A percentile compares a stretch with the other conserved stretches of the same genome.
These are phyloP conservation scores for Patagioenas fasciata DNA, from an alignment of 2,113 vertebrate species.

Conservation along the genomic window DNA sequence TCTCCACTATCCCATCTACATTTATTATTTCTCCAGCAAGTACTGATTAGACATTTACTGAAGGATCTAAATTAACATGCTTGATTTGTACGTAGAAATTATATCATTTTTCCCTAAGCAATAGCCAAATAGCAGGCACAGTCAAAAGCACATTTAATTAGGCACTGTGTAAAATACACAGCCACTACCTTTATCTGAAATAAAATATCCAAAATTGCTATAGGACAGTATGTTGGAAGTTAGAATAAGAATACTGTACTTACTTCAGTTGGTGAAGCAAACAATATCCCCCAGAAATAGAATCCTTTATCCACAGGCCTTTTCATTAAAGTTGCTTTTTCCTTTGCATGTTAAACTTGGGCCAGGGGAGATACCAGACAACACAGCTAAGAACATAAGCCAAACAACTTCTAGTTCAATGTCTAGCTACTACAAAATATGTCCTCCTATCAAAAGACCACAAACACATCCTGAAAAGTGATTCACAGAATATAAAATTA, in stretches of 20 bases:
- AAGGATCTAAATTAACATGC: not conserved
- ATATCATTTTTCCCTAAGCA: not conserved
- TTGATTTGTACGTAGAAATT: not conserved
- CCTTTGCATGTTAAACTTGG: not conserved
- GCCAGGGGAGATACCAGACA: not conserved
- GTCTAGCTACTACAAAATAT: not conserved
- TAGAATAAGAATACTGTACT: not conserved
- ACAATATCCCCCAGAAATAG: not conserved
- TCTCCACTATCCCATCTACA: not conserved
- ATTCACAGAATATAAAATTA: not conserved
- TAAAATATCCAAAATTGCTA: not conserved
- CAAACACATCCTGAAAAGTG: not conserved
- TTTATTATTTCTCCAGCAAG: not conserved
- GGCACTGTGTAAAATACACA: not conserved
- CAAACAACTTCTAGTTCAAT: not conserved
- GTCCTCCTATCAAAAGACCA: not conserved
- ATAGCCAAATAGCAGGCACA: not conserved
- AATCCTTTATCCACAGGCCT: not conserved
- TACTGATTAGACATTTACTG: not conserved
- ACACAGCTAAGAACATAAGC: not conserved
- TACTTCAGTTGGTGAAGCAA: not conserved
- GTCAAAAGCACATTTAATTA: not conserved
- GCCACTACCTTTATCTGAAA: not conserved
- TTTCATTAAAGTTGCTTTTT: not conserved
- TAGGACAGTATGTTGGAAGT: not conserved